Evolutionary conservation across 2,888 invertebrate genomes (phyloP).

Genomic region (Myopa tessellatipennis): DNA sequence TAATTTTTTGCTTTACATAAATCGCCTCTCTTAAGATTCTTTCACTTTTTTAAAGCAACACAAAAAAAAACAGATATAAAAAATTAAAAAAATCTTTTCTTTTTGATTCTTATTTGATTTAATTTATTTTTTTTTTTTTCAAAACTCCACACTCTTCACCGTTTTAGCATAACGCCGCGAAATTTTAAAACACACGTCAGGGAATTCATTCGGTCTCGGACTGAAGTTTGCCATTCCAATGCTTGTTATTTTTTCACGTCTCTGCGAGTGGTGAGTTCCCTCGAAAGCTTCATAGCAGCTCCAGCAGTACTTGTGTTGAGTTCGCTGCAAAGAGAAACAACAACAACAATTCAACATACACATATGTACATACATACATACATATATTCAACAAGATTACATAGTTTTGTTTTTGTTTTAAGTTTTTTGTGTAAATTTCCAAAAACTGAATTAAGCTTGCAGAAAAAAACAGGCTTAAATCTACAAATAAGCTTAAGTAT

Average conservation of each 20-base stretch:
- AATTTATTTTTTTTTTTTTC: conserved; percentile 46
- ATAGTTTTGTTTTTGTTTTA: no score
- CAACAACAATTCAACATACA: not conserved
- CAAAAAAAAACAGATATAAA: conserved; percentile 5
- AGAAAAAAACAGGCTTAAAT: not conserved
- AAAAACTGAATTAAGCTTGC: conserved; percentile 21
- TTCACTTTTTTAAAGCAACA: not conserved
- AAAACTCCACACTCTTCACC: conserved; percentile 45
- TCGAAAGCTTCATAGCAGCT: conserved; percentile 23
- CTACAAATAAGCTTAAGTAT: conserved; percentile 9
- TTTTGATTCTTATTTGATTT: not conserved
- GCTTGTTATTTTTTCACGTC: conserved; percentile 7
- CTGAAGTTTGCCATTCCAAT: conserved; percentile 50
- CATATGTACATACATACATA: no score
- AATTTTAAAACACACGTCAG: conserved; percentile 65
- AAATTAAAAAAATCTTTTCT: conserved; percentile 5
- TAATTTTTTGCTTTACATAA: not conserved
- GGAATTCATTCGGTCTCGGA: conserved; percentile 62
- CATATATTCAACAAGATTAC: no score
- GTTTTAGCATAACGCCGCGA: conserved; percentile 51
- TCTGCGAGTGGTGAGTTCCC: conserved; percentile 15
- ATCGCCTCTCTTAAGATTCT: not conserved
- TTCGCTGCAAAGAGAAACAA: conserved; percentile 23
- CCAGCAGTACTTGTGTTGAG: not conserved
- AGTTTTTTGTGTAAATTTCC: conserved; percentile 5